phyloP scores from a whole-genome alignment of 2,888 invertebrate genomes.

The Drosophila kambysellisi region DNA sequence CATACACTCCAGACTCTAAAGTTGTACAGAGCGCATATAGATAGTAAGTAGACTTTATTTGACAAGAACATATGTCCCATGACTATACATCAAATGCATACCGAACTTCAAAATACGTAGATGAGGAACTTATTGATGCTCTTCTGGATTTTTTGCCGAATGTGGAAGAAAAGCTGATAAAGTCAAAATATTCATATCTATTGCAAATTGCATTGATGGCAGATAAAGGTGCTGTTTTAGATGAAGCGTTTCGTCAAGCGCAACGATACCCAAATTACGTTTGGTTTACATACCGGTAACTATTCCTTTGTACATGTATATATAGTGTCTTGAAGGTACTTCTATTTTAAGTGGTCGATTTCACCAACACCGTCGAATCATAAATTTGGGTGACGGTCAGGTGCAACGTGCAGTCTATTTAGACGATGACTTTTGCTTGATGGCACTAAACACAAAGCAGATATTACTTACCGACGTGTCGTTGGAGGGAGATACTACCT shows the following conservation, averaged over 20 bases:
- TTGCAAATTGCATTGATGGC: conserved; percentile 83
- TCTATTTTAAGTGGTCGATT: conserved; percentile 77
- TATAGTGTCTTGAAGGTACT: not conserved
- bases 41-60: conserved; percentile 49
- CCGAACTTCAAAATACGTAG: conserved; percentile 43
- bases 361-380: conserved; percentile 83
- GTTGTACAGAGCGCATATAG: conserved; percentile 73
- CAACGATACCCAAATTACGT: conserved; percentile 72
- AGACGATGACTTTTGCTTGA: conserved; percentile 80
- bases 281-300: conserved; percentile 83
- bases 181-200: conserved; percentile 79
- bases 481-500: conserved; percentile 74
- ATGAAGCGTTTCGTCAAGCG: conserved; percentile 82
- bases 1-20: conserved; percentile 82
- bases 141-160: conserved; percentile 81
- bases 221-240: conserved; percentile 66
- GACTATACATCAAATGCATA: not conserved
- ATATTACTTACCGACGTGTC: conserved; percentile 82
- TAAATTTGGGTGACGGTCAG: conserved; percentile 72
- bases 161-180: conserved; percentile 83
- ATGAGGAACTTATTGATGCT: conserved; percentile 32
- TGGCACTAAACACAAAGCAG: conserved; percentile 76
- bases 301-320: conserved; percentile 2
- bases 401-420: conserved; percentile 76
- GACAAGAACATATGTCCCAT: not conserved